Base-by-base conservation (phyloP, 2,113 vertebrate genomes). In the Bubalus kerabau region DNA sequence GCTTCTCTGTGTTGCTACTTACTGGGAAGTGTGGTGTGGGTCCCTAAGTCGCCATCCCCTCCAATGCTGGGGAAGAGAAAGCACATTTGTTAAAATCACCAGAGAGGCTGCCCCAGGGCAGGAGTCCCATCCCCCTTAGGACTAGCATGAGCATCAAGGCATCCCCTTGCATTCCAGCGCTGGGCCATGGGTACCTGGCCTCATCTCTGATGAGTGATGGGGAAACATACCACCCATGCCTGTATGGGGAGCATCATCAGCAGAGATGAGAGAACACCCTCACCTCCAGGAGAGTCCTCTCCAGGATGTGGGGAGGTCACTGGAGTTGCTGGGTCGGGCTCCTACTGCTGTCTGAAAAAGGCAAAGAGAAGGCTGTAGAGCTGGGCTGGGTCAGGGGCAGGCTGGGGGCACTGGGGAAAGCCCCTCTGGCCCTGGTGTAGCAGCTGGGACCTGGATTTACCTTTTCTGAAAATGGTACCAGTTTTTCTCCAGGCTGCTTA, bases 221-320 rank as follows among this genome's bases (percentile, higher is more conserved):
- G 74, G 30, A 71, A 54, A 60, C 52, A 52, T 23, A 14, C 16
- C 30, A 19, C 52, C 30, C 48, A 2, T 0, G 4, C 17, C 56
- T 54, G 7, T 78, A 5, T 16, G 62, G 56, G 40, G 52, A 16
- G 6, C 14, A 4, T 56, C 50, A 0, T 40, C 46, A 24, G 19
- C 2, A 56, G 74, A 26, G 59, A 57, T 3, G 57, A 48, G 30
- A 71, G 52, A 84, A 32, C 17, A n/a, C 21, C 71, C 98, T 99
- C 93, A 99, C 99, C 99, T 99, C 99, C 99, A 99, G 7, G 99
- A 99, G 40, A 99, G 98, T 4, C 99, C 99, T 95, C 98, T 99
- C 98, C 99, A 99, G 84, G 99, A 98, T 1, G 90, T 98, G 21
- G 11, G 9, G 0, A 98, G 67, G 84, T 99, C 86, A 4, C 97